Evolutionary conservation across 2,888 invertebrate genomes (phyloP).

Genomic region (Alcis repandata): DNA sequence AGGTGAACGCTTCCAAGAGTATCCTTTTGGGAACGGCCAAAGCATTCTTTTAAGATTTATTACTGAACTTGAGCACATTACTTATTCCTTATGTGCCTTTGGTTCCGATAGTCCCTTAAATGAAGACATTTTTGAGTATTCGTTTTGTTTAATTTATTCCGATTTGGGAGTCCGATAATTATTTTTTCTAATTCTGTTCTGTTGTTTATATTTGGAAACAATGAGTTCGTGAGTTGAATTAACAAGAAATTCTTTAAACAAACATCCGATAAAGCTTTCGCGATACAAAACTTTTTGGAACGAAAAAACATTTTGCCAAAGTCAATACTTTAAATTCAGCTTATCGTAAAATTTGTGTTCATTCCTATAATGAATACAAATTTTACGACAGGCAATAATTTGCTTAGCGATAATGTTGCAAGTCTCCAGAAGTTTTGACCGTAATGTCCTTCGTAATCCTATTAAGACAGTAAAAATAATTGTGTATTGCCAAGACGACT

Average conservation of each 20-base stretch:
- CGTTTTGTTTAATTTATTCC: constrained; percentile 48
- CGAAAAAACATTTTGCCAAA: background rate
- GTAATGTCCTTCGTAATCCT: constrained; percentile 24
- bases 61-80: constrained; percentile 84
- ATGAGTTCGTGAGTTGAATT: constrained; percentile 44
- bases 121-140: constrained; percentile 64
- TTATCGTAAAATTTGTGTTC: constrained; percentile 20
- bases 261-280: background rate
- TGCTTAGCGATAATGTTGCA: constrained; percentile 17
- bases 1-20: constrained; percentile 85
- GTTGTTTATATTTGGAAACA: constrained; percentile 39
- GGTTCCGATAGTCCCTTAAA: constrained; percentile 72
- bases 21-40: constrained; percentile 85
- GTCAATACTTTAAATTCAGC: background rate
- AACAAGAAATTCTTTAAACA: constrained; percentile 3
- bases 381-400: constrained; percentile 16
- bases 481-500: constrained; percentile 17
- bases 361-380: too few species aligned
- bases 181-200: constrained; percentile 42
- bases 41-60: constrained; percentile 87
- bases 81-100: constrained; percentile 84
- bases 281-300: background rate
- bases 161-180: constrained; percentile 42
- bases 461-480: constrained; percentile 38
- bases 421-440: constrained; percentile 9